phyloP scores from a whole-genome alignment of 2,113 vertebrate species.

The Caloenas nicobarica region DNA sequence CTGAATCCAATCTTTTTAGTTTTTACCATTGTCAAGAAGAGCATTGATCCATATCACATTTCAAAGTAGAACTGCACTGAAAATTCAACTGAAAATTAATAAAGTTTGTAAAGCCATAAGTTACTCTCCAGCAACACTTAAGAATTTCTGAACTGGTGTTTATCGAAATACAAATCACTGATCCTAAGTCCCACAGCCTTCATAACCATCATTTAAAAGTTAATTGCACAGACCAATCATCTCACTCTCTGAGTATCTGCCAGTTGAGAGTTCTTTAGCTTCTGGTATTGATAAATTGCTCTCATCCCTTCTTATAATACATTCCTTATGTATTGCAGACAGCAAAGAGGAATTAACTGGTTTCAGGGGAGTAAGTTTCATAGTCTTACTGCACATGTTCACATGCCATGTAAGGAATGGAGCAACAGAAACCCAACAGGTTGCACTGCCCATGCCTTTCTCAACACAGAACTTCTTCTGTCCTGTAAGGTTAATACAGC shows the following conservation, averaged over 20 bases:
- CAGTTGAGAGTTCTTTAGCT: constrained; percentile 33
- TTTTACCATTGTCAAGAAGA: not conserved
- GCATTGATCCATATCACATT: not conserved
- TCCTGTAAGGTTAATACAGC: not conserved
- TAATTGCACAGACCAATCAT: constrained; percentile 52
- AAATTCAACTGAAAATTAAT: constrained; percentile 18
- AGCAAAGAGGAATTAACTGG: not conserved
- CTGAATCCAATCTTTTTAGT: not conserved
- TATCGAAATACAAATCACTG: constrained; percentile 43
- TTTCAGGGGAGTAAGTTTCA: not conserved
- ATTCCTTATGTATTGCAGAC: not conserved
- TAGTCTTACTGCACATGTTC: not conserved
- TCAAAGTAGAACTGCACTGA: not conserved
- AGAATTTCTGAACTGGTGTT: constrained; percentile 1
- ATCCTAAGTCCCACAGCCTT: constrained; percentile 26
- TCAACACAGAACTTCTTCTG: not conserved
- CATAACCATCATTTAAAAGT: constrained; percentile 47
- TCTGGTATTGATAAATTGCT: constrained; percentile 24
- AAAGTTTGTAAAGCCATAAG: constrained; percentile 35
- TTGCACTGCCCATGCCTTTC: not conserved
- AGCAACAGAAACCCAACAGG: not conserved
- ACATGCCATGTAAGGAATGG: not conserved
- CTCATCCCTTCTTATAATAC: not conserved
- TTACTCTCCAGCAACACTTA: constrained; percentile 9
- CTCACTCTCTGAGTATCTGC: constrained; percentile 1